Conservation (phyloP, 2,113 vertebrate species). For the Bolborhynchus lineola region DNA sequence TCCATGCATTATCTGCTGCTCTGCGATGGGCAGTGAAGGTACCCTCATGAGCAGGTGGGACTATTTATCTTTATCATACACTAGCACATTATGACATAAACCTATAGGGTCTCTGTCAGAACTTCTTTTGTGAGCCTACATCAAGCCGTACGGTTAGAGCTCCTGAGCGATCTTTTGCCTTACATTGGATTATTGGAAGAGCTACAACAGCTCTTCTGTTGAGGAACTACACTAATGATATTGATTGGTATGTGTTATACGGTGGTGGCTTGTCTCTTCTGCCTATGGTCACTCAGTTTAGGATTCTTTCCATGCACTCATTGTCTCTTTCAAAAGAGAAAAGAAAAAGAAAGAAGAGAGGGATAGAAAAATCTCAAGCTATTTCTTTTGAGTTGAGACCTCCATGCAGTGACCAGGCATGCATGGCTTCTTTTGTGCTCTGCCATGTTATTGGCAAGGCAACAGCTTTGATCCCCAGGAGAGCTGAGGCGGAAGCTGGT, state of each 20-base stretch:
- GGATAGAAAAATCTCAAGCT: not conserved
- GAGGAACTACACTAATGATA: not conserved
- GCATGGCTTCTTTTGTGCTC: not conserved
- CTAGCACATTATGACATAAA: not conserved
- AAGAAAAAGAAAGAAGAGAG: not conserved
- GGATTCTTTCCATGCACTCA: not conserved
- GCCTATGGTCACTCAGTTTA: not conserved
- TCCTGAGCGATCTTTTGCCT: not conserved
- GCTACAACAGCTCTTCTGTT: not conserved
- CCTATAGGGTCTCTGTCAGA: not conserved
- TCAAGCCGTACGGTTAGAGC: not conserved
- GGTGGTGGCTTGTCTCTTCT: not conserved
- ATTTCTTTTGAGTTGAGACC: not conserved
- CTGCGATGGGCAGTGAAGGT: not conserved
- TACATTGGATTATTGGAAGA: not conserved
- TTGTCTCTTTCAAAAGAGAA: not conserved
- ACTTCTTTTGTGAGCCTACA: not conserved
- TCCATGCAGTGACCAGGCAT: not conserved
- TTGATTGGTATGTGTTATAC: not conserved
- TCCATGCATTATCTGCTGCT: not conserved
- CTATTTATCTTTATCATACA: not conserved
- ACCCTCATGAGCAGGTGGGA: not conserved
- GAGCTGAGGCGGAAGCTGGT: constrained; percentile 80
- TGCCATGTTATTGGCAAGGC: constrained; percentile 28
- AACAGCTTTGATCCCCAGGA: constrained; percentile 76